A percentile compares a stretch with the other conserved stretches of the same genome.
Conservation (phyloP, 2,113 vertebrate species). For the Otis tarda region DNA sequence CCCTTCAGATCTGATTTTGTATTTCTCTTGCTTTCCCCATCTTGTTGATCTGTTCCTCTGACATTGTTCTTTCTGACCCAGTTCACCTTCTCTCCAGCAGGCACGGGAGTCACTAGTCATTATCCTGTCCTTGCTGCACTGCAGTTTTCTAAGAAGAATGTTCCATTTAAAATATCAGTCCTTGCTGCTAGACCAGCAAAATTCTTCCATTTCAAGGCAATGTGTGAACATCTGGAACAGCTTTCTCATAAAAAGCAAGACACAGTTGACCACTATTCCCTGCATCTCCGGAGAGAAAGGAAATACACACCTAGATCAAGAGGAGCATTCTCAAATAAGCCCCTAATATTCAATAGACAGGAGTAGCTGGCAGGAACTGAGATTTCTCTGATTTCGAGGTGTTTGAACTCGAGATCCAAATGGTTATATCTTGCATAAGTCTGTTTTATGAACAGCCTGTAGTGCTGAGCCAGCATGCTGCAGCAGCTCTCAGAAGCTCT, state of each 20-base stretch:
- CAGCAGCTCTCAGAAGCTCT: neutral
- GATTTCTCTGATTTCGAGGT: neutral
- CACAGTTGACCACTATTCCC: neutral
- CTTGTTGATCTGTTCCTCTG: neutral
- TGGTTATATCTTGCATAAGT: neutral
- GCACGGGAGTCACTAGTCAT: neutral
- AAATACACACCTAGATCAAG: neutral
- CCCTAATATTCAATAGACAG: neutral
- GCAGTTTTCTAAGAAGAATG: neutral
- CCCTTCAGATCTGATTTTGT: neutral
- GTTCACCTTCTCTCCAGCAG: neutral
- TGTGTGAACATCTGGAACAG: neutral
- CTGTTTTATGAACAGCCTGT: neutral
- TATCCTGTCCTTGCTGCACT: neutral
- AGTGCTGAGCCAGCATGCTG: neutral
- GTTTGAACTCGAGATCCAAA: neutral
- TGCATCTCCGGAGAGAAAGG: accelerated
- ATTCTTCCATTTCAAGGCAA: neutral
- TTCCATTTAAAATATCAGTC: neutral
- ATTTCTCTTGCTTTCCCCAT: neutral
- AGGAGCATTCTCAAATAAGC: neutral
- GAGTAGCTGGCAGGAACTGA: neutral
- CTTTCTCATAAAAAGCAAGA: neutral
- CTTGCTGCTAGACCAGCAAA: neutral
- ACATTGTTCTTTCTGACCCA: neutral